Evolutionary conservation across 2,113 vertebrate species (phyloP).

Genomic region (Rousettus leschenaultii): DNA sequence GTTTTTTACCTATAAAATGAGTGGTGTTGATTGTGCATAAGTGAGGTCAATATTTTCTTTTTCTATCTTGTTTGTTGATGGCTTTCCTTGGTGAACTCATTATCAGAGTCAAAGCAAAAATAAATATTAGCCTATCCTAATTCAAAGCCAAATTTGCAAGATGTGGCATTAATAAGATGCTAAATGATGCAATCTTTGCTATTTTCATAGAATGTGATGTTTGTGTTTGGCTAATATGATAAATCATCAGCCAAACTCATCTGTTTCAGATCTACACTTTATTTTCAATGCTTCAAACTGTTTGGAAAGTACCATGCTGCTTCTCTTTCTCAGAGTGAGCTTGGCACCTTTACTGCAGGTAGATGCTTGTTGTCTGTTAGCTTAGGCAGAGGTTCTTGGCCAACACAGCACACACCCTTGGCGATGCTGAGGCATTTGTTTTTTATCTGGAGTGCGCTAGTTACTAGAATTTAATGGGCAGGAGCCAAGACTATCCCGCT

Average conservation of each 20-base stretch:
- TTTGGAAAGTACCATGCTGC: not conserved
- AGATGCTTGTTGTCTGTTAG: not conserved
- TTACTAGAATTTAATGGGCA: not conserved
- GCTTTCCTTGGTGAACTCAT: not conserved
- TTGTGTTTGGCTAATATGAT: not conserved
- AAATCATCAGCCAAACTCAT: not conserved
- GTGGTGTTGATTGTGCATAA: not conserved
- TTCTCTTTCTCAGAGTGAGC: not conserved
- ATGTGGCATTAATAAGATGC: not conserved
- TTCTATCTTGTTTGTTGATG: not conserved
- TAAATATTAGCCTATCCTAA: not conserved
- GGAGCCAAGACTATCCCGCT: not conserved
- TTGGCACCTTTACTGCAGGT: not conserved
- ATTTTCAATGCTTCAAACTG: not conserved
- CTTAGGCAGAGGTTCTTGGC: not conserved
- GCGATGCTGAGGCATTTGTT: not conserved
- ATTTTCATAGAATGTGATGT: not conserved
- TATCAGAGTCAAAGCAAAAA: conserved; percentile 16
- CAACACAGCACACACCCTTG: fast-evolving
- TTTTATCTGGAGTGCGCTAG: not conserved
- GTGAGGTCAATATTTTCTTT: not conserved
- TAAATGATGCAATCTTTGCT: not conserved
- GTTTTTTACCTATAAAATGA: not conserved
- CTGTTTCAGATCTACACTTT: not conserved
- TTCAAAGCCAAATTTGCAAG: not conserved